phyloP scores from a whole-genome alignment of 2,888 invertebrate species.

The Melinaea menophilus region DNA sequence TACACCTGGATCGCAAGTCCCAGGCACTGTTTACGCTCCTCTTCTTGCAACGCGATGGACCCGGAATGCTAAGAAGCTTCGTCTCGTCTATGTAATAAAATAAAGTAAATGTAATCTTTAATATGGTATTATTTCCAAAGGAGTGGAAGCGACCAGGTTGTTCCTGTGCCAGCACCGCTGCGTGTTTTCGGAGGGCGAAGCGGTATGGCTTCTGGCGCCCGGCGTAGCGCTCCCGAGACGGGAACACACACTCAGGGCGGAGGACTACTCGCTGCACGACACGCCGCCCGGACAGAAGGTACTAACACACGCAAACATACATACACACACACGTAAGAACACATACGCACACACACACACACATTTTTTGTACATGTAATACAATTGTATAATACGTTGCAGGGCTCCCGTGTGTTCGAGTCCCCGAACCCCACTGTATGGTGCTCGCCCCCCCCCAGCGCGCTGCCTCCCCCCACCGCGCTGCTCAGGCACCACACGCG shows the following conservation, averaged over 20 bases:
- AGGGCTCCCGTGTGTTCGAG: constrained; percentile 73
- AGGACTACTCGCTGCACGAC: constrained; percentile 67
- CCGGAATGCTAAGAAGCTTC: no score
- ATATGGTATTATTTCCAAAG: constrained; percentile 33
- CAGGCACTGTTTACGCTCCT: no score
- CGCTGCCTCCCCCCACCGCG: constrained; percentile 63
- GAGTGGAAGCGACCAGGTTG: constrained; percentile 49
- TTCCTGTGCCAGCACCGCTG: constrained; percentile 46
- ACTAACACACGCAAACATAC: constrained; percentile 2
- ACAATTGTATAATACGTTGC: constrained; percentile 21
- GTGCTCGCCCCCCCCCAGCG: constrained; percentile 71
- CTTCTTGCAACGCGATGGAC: no score
- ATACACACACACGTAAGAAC: not conserved
- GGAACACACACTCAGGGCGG: constrained; percentile 36
- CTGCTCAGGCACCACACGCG: constrained; percentile 40
- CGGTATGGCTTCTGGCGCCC: constrained; percentile 45
- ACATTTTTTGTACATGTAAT: not conserved
- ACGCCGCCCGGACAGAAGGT: constrained; percentile 76
- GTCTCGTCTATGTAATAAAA: no score
- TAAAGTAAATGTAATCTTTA: no score
- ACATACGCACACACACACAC: not conserved
- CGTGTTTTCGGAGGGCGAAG: constrained; percentile 36
- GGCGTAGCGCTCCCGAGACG: constrained; percentile 50
- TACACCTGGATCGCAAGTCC: no score
- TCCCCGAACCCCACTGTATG: constrained; percentile 64